Conservation (phyloP, 2,113 vertebrate genomes). For the Caloenas nicobarica region DNA sequence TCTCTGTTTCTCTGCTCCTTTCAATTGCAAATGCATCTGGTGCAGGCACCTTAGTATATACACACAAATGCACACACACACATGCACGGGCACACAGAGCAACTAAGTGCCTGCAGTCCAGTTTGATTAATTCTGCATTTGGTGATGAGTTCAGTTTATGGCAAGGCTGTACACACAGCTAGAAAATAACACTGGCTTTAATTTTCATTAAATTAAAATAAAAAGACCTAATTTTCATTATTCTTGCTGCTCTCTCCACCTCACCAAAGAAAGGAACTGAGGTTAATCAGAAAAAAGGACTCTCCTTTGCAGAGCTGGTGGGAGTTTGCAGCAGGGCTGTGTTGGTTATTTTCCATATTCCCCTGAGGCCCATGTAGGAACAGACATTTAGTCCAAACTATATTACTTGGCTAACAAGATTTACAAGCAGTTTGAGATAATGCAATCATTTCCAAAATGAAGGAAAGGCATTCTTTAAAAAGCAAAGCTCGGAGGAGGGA, state of each 20-base stretch:
- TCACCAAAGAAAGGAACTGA: neutral
- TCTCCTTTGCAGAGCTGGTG: neutral
- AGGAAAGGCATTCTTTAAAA: neutral
- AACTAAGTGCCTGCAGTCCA: neutral
- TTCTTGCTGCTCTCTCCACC: neutral
- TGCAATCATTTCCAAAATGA: conserved; percentile 7
- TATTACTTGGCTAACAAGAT: conserved; percentile 52
- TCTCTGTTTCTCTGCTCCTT: neutral
- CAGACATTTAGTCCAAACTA: conserved; percentile 33
- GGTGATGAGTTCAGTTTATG: neutral
- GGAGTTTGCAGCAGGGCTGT: neutral
- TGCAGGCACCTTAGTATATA: neutral
- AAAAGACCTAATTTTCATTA: conserved; percentile 18
- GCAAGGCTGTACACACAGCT: neutral
- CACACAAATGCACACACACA: neutral
- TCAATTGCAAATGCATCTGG: neutral
- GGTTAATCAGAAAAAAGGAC: conserved; percentile 10
- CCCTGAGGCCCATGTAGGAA: neutral
- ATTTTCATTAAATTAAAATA: neutral
- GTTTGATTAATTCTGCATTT: neutral
- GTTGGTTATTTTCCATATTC: conserved; percentile 47
- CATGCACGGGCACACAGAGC: rapidly evolving
- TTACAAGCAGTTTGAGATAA: conserved; percentile 49
- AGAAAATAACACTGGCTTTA: neutral
- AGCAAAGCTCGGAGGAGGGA: neutral